phyloP scores from a whole-genome alignment of 2,113 vertebrate genomes.

The Rostratula benghalensis region DNA sequence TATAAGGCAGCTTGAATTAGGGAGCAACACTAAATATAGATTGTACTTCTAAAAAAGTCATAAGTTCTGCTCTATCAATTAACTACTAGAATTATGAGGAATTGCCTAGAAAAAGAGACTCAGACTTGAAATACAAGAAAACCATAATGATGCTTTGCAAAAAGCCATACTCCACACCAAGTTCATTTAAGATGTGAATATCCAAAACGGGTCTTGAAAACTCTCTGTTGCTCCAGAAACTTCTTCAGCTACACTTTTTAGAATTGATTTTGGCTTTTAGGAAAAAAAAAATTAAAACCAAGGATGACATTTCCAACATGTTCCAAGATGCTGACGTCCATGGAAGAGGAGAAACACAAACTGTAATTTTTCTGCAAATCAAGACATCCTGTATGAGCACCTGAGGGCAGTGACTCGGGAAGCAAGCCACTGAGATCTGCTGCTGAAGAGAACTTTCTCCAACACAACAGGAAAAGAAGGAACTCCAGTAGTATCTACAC shows the following conservation, averaged over 20 bases:
- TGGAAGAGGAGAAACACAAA: background rate
- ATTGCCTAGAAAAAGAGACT: background rate
- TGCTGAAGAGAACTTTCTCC: background rate
- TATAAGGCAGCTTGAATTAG: constrained; percentile 21
- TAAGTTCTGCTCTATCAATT: background rate
- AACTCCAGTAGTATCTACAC: rapidly evolving
- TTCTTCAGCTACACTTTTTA: background rate
- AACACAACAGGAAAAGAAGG: background rate
- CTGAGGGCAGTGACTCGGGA: background rate
- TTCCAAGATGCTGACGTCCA: background rate
- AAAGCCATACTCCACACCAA: background rate
- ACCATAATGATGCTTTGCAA: background rate
- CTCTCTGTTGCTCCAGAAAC: background rate
- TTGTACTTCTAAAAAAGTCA: constrained; percentile 6
- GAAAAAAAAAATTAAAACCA: too few species aligned
- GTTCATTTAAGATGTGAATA: background rate
- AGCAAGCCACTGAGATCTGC: background rate
- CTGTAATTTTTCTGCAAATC: background rate
- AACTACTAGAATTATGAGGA: background rate
- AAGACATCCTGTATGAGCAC: background rate
- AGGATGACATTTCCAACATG: background rate
- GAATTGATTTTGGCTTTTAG: background rate
- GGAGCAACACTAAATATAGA: constrained; percentile 49
- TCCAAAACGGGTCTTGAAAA: background rate
- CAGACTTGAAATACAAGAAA: background rate